Base-by-base conservation (phyloP, 1,140 invertebrate genomes). In the Steinernema khuongi region DNA sequence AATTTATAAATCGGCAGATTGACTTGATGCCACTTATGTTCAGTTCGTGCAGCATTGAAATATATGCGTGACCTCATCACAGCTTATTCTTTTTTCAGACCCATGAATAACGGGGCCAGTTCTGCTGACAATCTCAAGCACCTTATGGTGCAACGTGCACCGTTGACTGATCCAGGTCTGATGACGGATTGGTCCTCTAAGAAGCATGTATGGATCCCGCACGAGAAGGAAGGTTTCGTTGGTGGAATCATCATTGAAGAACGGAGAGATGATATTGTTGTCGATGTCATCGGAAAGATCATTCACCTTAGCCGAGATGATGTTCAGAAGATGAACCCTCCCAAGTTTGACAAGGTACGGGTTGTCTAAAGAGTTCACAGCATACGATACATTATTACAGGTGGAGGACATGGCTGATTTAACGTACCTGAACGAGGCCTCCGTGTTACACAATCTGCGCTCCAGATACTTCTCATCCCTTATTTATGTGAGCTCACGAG, bases 131-230 rank as follows among this genome's bases (percentile, higher is more conserved):
- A 87, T 74, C 80, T 88, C 75, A 82, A 86, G 74, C 87, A 87
- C 81, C 81, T 88, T 72, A 81, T 83, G 30, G 87, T 88, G 69
- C 87, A 88, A 76, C 81, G 85, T 69, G 83, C 83, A 71, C 72
- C 84, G n/a, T 79, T 88, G 50, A 85, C 85, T 74, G 95, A 99
- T 89, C 95, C 96, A 76, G 91, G 93, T 36, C 92, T 93, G 67
- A 95, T 97, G 86, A 94, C 96, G 50, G 96, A 99, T 90, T 99
- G 96, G 96, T 94, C 96, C 74, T 92, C 94, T 84, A 98, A 98
- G 87, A 91, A 94, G 82, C 88, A 98, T 74, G 93, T 98, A 71
- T 99, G 96, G 96, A 92, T 99, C 78, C 97, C 97, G 19, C 94
- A 98, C 89, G 94, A 97, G 81, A 89, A 87, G 74, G 84, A 85